Conservation (phyloP, 2,113 vertebrate species). For the Actenoides lindsayi region DNA sequence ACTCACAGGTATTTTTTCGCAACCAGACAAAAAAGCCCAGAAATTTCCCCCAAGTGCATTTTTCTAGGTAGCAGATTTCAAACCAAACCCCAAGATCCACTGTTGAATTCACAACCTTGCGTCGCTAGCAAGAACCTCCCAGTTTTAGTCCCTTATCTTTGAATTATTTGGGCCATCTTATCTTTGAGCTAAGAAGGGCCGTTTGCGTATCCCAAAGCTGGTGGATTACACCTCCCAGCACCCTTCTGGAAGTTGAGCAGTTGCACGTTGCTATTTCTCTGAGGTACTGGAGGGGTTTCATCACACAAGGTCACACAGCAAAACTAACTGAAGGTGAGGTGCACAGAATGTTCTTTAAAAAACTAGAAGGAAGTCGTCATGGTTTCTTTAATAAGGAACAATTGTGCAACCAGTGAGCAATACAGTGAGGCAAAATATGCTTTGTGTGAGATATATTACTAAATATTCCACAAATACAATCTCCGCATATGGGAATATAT, state of each 20-base stretch:
- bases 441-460: slow-evolving; percentile 21
- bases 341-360: neutral
- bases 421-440: neutral
- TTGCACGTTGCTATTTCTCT: slow-evolving; percentile 11
- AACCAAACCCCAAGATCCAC: neutral
- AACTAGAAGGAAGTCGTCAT: neutral
- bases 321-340: slow-evolving; percentile 23
- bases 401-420: slow-evolving; percentile 20
- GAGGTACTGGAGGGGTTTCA: neutral
- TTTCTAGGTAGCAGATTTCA: neutral
- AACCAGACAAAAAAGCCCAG: neutral
- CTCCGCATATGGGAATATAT: slow-evolving; percentile 6
- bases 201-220: slow-evolving; percentile 3
- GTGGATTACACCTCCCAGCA: slow-evolving; percentile 20
- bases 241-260: neutral
- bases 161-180: slow-evolving; percentile 39
- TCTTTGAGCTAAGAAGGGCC: slow-evolving; percentile 18
- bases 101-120: neutral
- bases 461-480: slow-evolving; percentile 23
- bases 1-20: neutral
- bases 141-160: slow-evolving; percentile 10
- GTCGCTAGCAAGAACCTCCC: neutral
- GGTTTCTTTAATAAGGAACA: slow-evolving; percentile 39
- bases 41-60: neutral
- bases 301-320: neutral